phyloP scores from a whole-genome alignment of 2,888 invertebrate genomes.

The Orthosia incerta region DNA sequence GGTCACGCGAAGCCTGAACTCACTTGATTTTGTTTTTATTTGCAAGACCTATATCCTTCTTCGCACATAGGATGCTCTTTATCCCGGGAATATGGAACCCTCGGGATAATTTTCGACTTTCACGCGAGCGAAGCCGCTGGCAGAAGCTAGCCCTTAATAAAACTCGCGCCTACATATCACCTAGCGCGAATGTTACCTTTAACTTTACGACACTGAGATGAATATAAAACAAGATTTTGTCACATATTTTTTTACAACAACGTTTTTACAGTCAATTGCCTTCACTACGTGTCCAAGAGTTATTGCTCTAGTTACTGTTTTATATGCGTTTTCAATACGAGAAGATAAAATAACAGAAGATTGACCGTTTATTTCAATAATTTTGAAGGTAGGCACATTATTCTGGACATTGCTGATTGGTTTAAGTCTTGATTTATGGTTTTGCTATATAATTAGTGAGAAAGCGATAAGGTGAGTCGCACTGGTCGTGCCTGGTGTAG shows the following conservation, averaged over 20 bases:
- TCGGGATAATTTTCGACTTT: too few species aligned
- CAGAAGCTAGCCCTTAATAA: background rate
- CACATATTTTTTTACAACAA: constrained; percentile 18
- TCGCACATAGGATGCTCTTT: too few species aligned
- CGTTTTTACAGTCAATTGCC: background rate
- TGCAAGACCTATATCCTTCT: too few species aligned
- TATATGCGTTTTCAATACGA: constrained; percentile 20
- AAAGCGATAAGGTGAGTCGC: constrained; percentile 50
- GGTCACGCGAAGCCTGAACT: constrained; percentile 19
- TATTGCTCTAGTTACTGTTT: constrained; percentile 34
- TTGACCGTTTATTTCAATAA: constrained; percentile 19
- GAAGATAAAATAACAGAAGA: constrained; percentile 28
- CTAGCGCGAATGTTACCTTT: constrained; percentile 37
- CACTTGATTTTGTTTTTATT: constrained; percentile 15
- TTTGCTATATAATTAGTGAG: constrained; percentile 40
- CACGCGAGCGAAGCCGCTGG: too few species aligned
- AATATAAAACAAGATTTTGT: constrained; percentile 42
- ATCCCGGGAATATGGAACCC: too few species aligned
- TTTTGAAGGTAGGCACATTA: constrained; percentile 15
- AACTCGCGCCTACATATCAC: constrained; percentile 12
- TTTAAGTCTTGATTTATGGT: constrained; percentile 28
- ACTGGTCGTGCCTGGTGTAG: constrained; percentile 73
- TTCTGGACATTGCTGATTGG: constrained; percentile 5
- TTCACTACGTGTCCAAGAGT: constrained; percentile 24
- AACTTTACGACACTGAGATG: constrained; percentile 39